Evolutionary conservation across 2,113 vertebrate genomes (phyloP), one percentile per base, ranked within the genome.

Genomic region (Podarcis cretensis): DNA sequence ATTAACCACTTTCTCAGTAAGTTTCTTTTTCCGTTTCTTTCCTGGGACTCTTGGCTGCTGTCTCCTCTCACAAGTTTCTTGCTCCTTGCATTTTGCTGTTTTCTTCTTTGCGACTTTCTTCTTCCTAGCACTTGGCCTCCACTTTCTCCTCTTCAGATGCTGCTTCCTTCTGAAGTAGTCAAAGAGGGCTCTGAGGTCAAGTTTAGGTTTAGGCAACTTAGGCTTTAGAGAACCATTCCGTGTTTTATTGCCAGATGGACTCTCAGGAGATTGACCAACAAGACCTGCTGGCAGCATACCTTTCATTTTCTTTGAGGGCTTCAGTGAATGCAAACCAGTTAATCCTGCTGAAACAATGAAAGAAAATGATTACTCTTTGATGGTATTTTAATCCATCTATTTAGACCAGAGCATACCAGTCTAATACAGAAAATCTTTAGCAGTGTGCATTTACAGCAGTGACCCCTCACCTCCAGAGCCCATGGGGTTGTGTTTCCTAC

Each of bases 161-260:
- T 92, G 92, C 27, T n/a, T 95, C 59, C 92, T 89, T 59, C 88
- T 92, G 66, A 93, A 94, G 90, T 94, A 93, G 59, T 95, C 96
- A 81, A 97, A 96, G 93, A 96, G 90, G 12, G 97, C 96, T 93
- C 91, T 93, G 76, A 98, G 81, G 71, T 95, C 93, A 27, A 95
- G 0, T n/a, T 94, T 94, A 1, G 90, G 94, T 20, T 89, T 95
- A 6, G 48, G 85, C 30, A 90, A 13, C 14, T 92, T 92, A 0
- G 37, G 12, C 3, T 37, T 59, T 16, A 3, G 5, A 27, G 95
- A 95, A 23, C 92, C 91, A 8, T 0, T 27, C 2, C 75, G 7
- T 2, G 37, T 13, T 54, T 65, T 2, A 14, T 73, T 9, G 7
- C 8, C 81, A 20, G 76, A 0, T 57, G 37, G 43, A 76, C 0